phyloP scores from a whole-genome alignment of 2,888 invertebrate species.

The Himalopsyche anomala region DNA sequence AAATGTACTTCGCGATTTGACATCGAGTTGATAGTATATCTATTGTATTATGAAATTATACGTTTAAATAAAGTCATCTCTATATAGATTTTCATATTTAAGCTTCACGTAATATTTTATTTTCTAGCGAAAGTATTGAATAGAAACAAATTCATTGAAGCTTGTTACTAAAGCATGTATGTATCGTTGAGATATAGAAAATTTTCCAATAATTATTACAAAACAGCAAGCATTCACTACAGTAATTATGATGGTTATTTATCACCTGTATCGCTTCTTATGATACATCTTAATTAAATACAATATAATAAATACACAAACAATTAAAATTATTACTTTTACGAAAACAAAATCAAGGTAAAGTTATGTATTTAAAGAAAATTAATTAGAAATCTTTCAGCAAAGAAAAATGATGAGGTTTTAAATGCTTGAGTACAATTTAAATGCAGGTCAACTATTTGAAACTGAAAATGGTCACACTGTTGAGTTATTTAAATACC shows the following conservation, averaged over 20 bases:
- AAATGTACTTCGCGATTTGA: too few relatives aligned
- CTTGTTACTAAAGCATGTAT: neutral
- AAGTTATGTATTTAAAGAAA: too few relatives aligned
- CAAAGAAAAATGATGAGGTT: too few relatives aligned
- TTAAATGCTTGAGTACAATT: too few relatives aligned
- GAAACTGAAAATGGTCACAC: too few relatives aligned
- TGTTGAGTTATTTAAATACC: too few relatives aligned
- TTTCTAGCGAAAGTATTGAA: constrained; percentile 9
- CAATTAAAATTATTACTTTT: too few relatives aligned
- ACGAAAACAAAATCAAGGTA: too few relatives aligned
- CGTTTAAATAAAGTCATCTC: neutral
- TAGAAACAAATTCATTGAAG: neutral
- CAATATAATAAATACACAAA: too few relatives aligned
- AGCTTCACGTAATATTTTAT: neutral
- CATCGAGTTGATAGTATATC: too few relatives aligned
- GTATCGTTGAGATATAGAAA: neutral
- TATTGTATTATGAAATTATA: neutral
- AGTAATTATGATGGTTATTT: neutral
- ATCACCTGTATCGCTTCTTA: neutral
- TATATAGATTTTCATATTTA: neutral
- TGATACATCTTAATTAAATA: neutral
- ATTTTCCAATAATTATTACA: neutral
- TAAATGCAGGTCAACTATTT: too few relatives aligned
- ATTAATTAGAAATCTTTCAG: too few relatives aligned
- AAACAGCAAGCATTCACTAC: neutral